phyloP scores from a whole-genome alignment of 2,888 invertebrate species.

The Hirtodrosophila alboralis region DNA sequence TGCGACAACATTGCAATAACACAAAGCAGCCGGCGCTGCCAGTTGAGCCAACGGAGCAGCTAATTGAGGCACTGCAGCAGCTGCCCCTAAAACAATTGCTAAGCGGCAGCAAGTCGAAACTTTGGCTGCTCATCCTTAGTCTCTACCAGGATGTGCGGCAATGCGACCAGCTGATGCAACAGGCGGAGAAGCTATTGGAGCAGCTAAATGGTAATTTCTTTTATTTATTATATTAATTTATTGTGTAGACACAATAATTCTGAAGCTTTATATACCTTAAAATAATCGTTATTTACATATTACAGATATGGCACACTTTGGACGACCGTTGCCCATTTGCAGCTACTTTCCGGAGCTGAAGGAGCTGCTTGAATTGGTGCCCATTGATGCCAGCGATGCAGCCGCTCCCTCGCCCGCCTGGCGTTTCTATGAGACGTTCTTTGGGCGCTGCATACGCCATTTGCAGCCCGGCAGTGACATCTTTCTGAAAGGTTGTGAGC shows the following conservation, averaged over 20 bases:
- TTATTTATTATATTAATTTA: too few relatives aligned
- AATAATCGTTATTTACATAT: too few relatives aligned
- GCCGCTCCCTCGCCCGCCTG: conserved; percentile 48
- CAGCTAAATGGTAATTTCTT: conserved; percentile 47
- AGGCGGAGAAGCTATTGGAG: conserved; percentile 52
- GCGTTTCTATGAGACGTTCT: conserved; percentile 79
- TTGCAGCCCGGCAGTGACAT: conserved; percentile 65
- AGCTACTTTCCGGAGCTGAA: conserved; percentile 63
- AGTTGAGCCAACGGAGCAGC: conserved; percentile 31
- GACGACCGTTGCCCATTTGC: conserved; percentile 74
- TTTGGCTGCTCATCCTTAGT: conserved; percentile 75
- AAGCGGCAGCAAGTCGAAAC: conserved; percentile 61
- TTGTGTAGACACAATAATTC: too few relatives aligned
- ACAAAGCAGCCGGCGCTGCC: conserved; percentile 37
- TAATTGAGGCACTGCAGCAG: conserved; percentile 60
- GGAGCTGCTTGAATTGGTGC: conserved; percentile 69
- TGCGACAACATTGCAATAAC: conserved; percentile 39
- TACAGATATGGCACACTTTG: conserved; percentile 81
- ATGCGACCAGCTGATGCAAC: conserved; percentile 37
- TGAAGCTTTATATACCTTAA: too few relatives aligned
- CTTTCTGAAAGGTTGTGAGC: conserved; percentile 60
- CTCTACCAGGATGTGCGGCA: conserved; percentile 74
- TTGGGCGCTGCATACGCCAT: conserved; percentile 60
- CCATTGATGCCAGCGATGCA: conserved; percentile 21
- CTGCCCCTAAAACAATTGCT: conserved; percentile 75